Conservation (phyloP, 2,113 vertebrate species). For the Anarrhichthys ocellatus region DNA sequence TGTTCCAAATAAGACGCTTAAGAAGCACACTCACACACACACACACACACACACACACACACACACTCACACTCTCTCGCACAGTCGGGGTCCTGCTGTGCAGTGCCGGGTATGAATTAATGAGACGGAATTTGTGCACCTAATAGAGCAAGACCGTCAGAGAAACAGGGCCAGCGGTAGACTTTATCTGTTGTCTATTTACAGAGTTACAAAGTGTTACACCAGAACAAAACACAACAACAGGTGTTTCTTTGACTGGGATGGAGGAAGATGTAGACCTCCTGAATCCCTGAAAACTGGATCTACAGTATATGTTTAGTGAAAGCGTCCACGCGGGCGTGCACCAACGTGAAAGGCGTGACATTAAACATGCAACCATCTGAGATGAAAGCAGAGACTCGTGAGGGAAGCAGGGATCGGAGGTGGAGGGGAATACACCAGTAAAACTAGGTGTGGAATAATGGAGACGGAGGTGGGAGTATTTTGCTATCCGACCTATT, state of each 20-base stretch:
- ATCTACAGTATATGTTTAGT: not conserved
- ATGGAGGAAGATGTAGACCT: slow-evolving; percentile 18
- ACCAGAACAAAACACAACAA: not conserved
- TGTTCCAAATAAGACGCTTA: slow-evolving; percentile 22
- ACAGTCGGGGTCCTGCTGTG: slow-evolving; percentile 18
- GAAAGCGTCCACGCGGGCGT: slow-evolving; percentile 35
- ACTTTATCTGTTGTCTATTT: too few species aligned
- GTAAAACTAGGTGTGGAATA: slow-evolving; percentile 20
- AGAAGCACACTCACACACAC: not conserved
- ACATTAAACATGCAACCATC: slow-evolving; percentile 49
- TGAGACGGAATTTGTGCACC: slow-evolving; percentile 20
- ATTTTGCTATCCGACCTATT: slow-evolving; percentile 39
- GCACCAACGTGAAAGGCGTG: slow-evolving; percentile 12
- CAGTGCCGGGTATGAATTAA: slow-evolving; percentile 41
- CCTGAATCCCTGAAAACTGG: slow-evolving; percentile 9
- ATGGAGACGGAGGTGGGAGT: slow-evolving; percentile 8
- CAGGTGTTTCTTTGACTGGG: not conserved
- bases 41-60: not conserved
- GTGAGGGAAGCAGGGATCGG: slow-evolving; percentile 1
- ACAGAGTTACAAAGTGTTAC: not conserved
- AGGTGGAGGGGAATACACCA: slow-evolving; percentile 36
- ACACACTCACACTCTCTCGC: not conserved
- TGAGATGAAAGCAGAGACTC: slow-evolving; percentile 43
- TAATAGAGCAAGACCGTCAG: slow-evolving; percentile 26
- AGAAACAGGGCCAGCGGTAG: slow-evolving; percentile 15